A percentile compares a stretch with the other conserved stretches of the same genome.
These are phyloP conservation scores for Sternotherus odoratus DNA, from an alignment of 2,797 vertebrate species.

Conservation along the genomic window DNA sequence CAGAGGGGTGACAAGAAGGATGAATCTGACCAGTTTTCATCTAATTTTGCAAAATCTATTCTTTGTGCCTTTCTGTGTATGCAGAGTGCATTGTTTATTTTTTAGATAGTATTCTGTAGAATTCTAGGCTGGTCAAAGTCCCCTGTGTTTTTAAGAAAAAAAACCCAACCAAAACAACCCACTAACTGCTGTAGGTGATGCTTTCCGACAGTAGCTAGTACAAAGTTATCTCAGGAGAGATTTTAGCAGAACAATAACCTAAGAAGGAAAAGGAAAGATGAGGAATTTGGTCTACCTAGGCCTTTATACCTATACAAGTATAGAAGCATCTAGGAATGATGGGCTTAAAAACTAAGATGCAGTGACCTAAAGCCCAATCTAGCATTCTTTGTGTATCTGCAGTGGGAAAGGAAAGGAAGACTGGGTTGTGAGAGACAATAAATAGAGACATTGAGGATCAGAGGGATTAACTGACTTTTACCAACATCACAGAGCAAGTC, in stretches of 20 bases:
- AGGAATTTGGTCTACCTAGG: neutral
- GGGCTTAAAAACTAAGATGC: neutral
- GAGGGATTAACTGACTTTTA: neutral
- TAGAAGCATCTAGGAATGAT: neutral
- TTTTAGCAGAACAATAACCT: neutral
- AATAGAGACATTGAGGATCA: neutral
- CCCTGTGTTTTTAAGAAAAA: neutral
- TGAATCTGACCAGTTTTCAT: neutral
- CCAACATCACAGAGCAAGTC: neutral
- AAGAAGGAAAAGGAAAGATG: neutral
- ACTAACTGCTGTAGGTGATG: neutral
- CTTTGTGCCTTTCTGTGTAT: neutral
- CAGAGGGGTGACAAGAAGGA: neutral
- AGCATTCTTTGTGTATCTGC: neutral
- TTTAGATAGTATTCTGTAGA: neutral
- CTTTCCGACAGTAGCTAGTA: neutral
- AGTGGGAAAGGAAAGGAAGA: neutral
- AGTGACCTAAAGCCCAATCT: neutral
- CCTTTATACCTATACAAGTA: neutral
- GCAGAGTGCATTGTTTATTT: neutral
- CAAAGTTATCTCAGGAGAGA: neutral
- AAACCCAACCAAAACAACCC: no score
- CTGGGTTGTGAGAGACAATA: neutral
- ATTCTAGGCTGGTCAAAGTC: neutral
- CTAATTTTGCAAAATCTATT: neutral